These are phyloP conservation scores for Zonitis immaculata DNA, from an alignment of 2,888 invertebrate species.

Conservation along the genomic window DNA sequence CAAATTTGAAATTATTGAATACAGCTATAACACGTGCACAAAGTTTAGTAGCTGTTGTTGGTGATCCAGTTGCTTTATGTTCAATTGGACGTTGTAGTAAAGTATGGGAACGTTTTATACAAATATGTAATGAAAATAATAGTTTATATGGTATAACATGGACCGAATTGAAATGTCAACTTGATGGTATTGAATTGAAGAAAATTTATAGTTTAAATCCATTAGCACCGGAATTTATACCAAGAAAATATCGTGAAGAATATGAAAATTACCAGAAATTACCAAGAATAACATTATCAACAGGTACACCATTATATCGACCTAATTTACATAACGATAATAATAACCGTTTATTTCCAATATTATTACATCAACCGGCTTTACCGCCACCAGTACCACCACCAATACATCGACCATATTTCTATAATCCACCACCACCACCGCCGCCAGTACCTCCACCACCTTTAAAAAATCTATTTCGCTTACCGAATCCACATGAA, in stretches of 20 bases:
- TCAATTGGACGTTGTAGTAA: slow-evolving; percentile 75
- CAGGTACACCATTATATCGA: slow-evolving; percentile 10
- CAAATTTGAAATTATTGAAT: slow-evolving; percentile 75
- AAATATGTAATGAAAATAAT: slow-evolving; percentile 64
- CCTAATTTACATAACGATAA: slow-evolving; percentile 13
- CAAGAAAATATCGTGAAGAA: slow-evolving; percentile 50
- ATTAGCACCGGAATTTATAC: slow-evolving; percentile 74
- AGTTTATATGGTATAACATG: slow-evolving; percentile 70
- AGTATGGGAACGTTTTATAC: slow-evolving; percentile 75
- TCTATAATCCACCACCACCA: slow-evolving; percentile 26
- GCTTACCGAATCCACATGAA: slow-evolving; percentile 21
- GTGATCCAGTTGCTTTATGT: slow-evolving; percentile 77
- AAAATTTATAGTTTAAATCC: slow-evolving; percentile 77
- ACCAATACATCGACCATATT: slow-evolving; percentile 26
- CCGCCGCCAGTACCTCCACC: slow-evolving; percentile 18
- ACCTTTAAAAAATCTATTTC: slow-evolving; percentile 13
- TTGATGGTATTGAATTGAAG: slow-evolving; percentile 70
- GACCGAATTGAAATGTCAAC: slow-evolving; percentile 60
- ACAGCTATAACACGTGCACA: slow-evolving; percentile 80
- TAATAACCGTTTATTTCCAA: slow-evolving; percentile 8
- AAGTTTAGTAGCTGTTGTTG: slow-evolving; percentile 76
- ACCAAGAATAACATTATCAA: slow-evolving; percentile 18
- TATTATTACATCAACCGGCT: slow-evolving; percentile 1
- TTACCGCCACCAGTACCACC: slow-evolving; percentile 24
- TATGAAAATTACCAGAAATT: slow-evolving; percentile 23